phyloP scores from a whole-genome alignment of 2,797 vertebrate genomes.

The Alauda arvensis region DNA sequence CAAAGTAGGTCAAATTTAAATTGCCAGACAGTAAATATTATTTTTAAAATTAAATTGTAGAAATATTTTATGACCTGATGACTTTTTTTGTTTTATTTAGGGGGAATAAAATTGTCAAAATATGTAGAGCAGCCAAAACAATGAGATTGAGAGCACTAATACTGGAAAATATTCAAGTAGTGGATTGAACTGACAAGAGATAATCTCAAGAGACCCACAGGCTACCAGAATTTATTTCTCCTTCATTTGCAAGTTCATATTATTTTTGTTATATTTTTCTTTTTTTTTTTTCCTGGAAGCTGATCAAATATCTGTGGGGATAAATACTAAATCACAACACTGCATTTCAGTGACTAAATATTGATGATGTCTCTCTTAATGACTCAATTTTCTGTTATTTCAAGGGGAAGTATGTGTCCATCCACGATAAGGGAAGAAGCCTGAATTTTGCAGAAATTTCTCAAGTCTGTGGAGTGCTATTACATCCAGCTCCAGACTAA shows the following conservation, averaged over 20 bases:
- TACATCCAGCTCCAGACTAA: background rate
- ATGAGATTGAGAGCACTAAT: conserved; percentile 24
- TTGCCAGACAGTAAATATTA: conserved; percentile 46
- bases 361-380: conserved; percentile 10
- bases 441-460: conserved; percentile 16
- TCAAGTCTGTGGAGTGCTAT: background rate
- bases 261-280: background rate
- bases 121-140: conserved; percentile 35
- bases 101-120: background rate
- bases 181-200: background rate
- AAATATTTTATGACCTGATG: conserved; percentile 47
- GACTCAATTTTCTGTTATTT: conserved; percentile 36
- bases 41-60: conserved; percentile 35
- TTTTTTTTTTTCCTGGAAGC: background rate
- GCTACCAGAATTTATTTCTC: conserved; percentile 38
- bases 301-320: background rate
- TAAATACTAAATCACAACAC: conserved; percentile 27
- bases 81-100: conserved; percentile 23
- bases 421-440: conserved; percentile 12
- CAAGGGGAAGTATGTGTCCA: conserved; percentile 13
- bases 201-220: conserved; percentile 17
- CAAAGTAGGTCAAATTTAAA: conserved; percentile 5
- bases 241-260: background rate
- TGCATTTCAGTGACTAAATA: conserved; percentile 13
- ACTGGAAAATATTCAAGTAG: conserved; percentile 33